Conservation (phyloP, 2,888 invertebrate species). For the Orthonychiurus folsomi region DNA sequence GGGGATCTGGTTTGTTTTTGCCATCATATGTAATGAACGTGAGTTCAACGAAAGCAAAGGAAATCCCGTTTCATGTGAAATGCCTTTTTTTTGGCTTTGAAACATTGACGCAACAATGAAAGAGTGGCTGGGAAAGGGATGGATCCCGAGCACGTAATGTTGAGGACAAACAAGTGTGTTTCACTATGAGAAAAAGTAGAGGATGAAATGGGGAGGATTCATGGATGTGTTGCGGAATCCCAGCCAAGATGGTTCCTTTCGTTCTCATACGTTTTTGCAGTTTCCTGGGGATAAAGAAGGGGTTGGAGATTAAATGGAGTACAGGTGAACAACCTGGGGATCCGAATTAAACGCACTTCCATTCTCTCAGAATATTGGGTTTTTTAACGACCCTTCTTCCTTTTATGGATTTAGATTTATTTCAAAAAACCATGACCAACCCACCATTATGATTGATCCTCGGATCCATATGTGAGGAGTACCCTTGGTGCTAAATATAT, state of each 20-base stretch:
- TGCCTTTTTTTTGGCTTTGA: conserved; percentile 20
- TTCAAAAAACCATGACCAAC: no score
- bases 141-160: background rate
- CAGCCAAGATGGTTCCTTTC: no score
- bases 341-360: no score
- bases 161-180: background rate
- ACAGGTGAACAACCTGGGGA: background rate
- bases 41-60: conserved; percentile 30
- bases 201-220: background rate
- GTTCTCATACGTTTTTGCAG: no score
- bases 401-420: no score
- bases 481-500: no score
- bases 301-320: background rate
- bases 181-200: background rate
- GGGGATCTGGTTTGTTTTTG: background rate
- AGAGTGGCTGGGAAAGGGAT: background rate
- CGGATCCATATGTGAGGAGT: no score
- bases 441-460: no score
- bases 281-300: background rate
- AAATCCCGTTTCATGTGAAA: conserved; percentile 36
- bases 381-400: no score
- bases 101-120: background rate
- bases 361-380: no score
- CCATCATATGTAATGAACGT: background rate
- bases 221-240: no score